Percentiles rank a stretch among this genome's conserved stretches.
Conservation (phyloP, 2,888 invertebrate species). For the Pterostichus niger region DNA sequence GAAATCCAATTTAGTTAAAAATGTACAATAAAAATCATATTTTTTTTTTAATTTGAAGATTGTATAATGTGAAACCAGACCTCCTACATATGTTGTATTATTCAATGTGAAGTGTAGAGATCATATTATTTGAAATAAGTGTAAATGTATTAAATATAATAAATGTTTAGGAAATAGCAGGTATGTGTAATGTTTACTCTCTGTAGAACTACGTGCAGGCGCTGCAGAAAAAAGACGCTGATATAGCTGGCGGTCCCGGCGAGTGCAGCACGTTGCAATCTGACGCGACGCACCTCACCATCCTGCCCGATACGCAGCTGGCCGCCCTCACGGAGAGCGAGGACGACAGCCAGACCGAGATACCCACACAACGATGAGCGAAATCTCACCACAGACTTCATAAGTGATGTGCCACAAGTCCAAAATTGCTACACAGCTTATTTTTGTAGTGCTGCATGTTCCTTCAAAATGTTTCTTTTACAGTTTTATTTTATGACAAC, state of each 20-base stretch:
- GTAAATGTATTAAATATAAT: too few species aligned
- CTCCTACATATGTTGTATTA: too few species aligned
- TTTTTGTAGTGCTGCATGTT: slow-evolving; percentile 60
- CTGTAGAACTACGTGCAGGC: slow-evolving; percentile 89
- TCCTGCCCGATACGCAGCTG: slow-evolving; percentile 84
- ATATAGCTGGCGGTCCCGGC: slow-evolving; percentile 78
- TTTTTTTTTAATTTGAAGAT: too few species aligned
- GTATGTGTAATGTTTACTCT: not conserved
- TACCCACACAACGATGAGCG: slow-evolving; percentile 72
- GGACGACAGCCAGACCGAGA: slow-evolving; percentile 78
- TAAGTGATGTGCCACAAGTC: slow-evolving; percentile 62
- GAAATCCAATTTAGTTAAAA: too few species aligned
- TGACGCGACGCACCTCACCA: slow-evolving; percentile 88
- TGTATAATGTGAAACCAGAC: too few species aligned
- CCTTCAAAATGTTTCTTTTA: slow-evolving; percentile 18
- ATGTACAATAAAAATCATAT: too few species aligned
- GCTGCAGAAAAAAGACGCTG: slow-evolving; percentile 86
- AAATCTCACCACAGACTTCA: slow-evolving; percentile 13
- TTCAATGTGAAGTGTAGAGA: too few species aligned
- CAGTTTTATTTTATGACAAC: not conserved
- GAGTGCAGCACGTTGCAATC: slow-evolving; percentile 88
- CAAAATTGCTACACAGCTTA: slow-evolving; percentile 58
- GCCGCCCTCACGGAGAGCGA: slow-evolving; percentile 81
- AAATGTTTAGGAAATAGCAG: too few species aligned
- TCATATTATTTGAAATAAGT: too few species aligned